These are phyloP conservation scores for Schlechtendalia chinensis DNA, from an alignment of 1,140 invertebrate species.

Conservation along the genomic window DNA sequence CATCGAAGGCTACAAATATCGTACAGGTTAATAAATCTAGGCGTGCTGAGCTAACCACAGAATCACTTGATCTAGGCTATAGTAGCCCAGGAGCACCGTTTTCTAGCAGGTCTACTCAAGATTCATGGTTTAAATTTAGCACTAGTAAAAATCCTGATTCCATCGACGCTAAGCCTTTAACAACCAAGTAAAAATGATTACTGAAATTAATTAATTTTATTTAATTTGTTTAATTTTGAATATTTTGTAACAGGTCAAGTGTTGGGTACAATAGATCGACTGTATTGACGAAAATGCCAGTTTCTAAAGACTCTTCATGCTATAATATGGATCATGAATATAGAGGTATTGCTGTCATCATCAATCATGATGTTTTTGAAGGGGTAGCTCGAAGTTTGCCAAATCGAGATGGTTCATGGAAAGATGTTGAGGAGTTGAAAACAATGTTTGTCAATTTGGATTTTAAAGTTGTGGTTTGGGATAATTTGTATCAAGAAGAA, in stretches of 20 bases:
- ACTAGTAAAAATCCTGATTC: constrained; percentile 33
- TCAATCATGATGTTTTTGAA: constrained; percentile 80
- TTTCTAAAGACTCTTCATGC: constrained; percentile 66
- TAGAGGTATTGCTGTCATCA: constrained; percentile 80
- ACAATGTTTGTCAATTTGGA: constrained; percentile 66
- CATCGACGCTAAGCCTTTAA: background rate
- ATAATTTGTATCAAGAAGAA: constrained; percentile 60
- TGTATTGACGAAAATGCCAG: constrained; percentile 62
- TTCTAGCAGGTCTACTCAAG: background rate
- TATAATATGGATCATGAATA: constrained; percentile 86
- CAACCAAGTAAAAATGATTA: background rate
- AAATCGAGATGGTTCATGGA: constrained; percentile 57
- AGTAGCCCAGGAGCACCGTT: constrained; percentile 37
- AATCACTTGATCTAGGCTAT: constrained; percentile 32
- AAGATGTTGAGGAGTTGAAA: constrained; percentile 57
- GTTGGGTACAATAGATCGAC: background rate
- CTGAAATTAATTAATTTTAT: background rate
- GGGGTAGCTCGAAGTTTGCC: constrained; percentile 53
- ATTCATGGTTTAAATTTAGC: constrained; percentile 34
- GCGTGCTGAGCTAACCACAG: background rate
- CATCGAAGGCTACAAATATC: constrained; percentile 33
- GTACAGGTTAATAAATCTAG: background rate
- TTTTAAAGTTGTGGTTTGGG: constrained; percentile 65
- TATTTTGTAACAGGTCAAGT: constrained; percentile 1
- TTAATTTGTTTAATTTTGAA: background rate